Evolutionary conservation across 1,140 invertebrate species (phyloP), one percentile per base, ranked within the genome.

Genomic region (Cherax destructor): DNA sequence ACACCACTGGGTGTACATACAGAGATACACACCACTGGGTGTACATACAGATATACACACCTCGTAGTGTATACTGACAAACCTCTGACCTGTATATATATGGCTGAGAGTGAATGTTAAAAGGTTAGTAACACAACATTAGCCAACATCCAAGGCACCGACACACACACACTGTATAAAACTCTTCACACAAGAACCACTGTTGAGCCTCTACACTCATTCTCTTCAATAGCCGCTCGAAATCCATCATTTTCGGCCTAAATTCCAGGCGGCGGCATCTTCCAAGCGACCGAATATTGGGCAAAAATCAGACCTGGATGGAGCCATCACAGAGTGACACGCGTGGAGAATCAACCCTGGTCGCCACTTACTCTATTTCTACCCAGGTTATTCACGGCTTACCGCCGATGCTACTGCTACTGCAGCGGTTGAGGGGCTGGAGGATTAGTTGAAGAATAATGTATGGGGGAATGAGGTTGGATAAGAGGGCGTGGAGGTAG

Each of bases 201-300:
- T 74, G 69, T 74, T 85, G 61, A 72, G 41, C 83, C 83, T 18
- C 61, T 74, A 74, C 65, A 69, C 59, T 83, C n/a, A 61, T 83
- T 83, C 52, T 24, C 41, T 16, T 85, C 83, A 85, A 85, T 85
- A 85, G 61, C 83, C 83, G 61, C 83, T 69, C 30, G 65, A 85
- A 85, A 85, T 85, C 83, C 83, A 85, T 85, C 83, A 85, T 85
- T 74, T 85, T 74, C 65, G 83, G 61, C 24, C 52, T 56, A 56
- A 56, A 56, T 56, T 56, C 52, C 52, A 24, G n/a, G 65, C 5
- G 16, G 65, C 65, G 21, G 80, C 80, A 30, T 61, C 80, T 83
- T 83, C 80, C 80, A 83, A 83, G 80, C 80, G 52, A 61, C 80
- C 80, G 30, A 83, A 83, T 83, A 65, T 83, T 83, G 80, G 80